phyloP scores from a whole-genome alignment of 2,113 vertebrate genomes.

The Clarias gariepinus region DNA sequence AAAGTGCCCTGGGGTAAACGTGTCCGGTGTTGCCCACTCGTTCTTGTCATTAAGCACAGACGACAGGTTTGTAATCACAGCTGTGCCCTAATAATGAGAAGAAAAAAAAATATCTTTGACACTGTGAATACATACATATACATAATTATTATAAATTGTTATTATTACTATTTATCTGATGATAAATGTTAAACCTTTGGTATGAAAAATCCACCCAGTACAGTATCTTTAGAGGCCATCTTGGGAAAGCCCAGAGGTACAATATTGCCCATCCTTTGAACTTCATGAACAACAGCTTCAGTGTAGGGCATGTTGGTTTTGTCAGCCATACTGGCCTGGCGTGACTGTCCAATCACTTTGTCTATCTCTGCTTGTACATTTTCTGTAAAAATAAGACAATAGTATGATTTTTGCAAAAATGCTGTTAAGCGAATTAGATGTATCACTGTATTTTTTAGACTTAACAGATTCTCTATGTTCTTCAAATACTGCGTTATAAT shows the following conservation, averaged over 20 bases:
- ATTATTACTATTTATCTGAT: neutral
- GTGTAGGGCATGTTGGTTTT: constrained; percentile 69
- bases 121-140: too few relatives aligned
- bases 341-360: constrained; percentile 48
- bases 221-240: too few relatives aligned
- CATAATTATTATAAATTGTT: too few relatives aligned
- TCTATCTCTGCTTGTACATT: constrained; percentile 64
- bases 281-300: constrained; percentile 60
- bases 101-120: too few relatives aligned
- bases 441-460: too few relatives aligned
- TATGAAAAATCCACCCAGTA: too few relatives aligned
- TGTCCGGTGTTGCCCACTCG: constrained; percentile 69
- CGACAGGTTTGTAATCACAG: constrained; percentile 65
- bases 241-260: too few relatives aligned
- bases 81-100: too few relatives aligned
- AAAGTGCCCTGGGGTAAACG: constrained; percentile 77
- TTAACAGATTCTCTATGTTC: neutral
- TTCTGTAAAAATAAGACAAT: constrained; percentile 31
- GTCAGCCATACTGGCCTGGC: constrained; percentile 60
- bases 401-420: neutral
- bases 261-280: neutral
- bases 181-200: constrained; percentile 55
- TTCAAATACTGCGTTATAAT: neutral
- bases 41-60: constrained; percentile 72
- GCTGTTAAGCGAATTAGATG: neutral